phyloP scores from a whole-genome alignment of 2,113 vertebrate species.

The Oophaga pumilio region DNA sequence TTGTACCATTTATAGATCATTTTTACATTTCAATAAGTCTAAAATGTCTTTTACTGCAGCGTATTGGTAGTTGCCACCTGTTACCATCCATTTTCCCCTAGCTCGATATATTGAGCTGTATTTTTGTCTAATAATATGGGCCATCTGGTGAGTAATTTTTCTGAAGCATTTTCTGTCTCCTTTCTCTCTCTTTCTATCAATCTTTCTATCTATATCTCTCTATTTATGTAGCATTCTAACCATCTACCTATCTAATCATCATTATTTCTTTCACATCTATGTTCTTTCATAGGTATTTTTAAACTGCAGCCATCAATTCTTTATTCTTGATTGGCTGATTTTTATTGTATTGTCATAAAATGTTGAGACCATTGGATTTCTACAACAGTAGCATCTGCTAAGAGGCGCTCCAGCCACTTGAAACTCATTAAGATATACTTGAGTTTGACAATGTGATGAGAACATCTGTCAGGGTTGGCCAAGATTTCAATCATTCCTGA shows the following conservation, averaged over 20 bases:
- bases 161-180: no score
- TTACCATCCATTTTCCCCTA: no score
- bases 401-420: constrained; percentile 69
- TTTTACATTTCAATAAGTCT: no score
- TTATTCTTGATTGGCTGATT: constrained; percentile 12
- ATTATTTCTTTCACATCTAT: background rate
- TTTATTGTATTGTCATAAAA: constrained; percentile 46
- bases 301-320: background rate
- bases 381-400: constrained; percentile 69
- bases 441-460: constrained; percentile 74
- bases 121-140: no score
- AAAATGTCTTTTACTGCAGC: no score
- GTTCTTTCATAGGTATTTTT: background rate
- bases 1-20: no score
- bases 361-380: constrained; percentile 44
- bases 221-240: background rate
- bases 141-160: no score
- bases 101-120: no score
- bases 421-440: constrained; percentile 78
- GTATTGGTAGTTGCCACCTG: no score
- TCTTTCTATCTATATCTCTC: background rate
- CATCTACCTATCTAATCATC: background rate
- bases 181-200: background rate
- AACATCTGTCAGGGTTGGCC: constrained; percentile 78
- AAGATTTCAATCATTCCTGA: constrained; percentile 77